These are phyloP conservation scores for Aspidapion aeneum DNA, from an alignment of 2,888 invertebrate species.

Conservation along the genomic window DNA sequence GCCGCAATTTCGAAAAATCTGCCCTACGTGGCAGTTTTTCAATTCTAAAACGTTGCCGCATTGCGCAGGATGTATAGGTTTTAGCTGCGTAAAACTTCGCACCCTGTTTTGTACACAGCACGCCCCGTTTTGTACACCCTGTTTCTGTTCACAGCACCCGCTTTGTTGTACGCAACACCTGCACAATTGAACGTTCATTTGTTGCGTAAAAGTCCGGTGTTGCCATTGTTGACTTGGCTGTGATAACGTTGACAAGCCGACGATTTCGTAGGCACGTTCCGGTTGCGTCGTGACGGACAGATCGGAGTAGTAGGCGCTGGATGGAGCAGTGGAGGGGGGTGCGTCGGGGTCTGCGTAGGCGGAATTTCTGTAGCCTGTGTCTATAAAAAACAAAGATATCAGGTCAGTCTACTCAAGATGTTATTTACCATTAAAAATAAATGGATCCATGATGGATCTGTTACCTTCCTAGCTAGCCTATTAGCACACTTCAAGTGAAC, in stretches of 20 bases:
- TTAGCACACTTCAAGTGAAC: too few relatives aligned
- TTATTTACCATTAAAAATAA: too few relatives aligned
- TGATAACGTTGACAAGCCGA: slow-evolving; percentile 53
- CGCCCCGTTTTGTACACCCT: not conserved
- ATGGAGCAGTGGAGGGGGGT: slow-evolving; percentile 62
- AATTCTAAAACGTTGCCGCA: not conserved
- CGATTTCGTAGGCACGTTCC: slow-evolving; percentile 59
- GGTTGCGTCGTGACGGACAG: slow-evolving; percentile 55
- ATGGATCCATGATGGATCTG: too few relatives aligned
- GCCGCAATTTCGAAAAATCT: not conserved
- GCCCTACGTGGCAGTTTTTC: not conserved
- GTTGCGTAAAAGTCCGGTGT: slow-evolving; percentile 19
- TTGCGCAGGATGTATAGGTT: not conserved
- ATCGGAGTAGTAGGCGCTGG: slow-evolving; percentile 72
- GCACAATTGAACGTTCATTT: too few relatives aligned
- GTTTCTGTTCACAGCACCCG: not conserved
- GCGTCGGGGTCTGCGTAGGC: slow-evolving; percentile 60
- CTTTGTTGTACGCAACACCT: not conserved
- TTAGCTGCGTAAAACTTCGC: slow-evolving; percentile 23
- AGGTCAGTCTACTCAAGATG: too few relatives aligned
- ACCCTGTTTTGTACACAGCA: not conserved
- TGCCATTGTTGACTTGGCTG: slow-evolving; percentile 40
- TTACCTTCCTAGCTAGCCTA: too few relatives aligned
- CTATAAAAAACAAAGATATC: not conserved
- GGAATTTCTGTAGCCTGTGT: slow-evolving; percentile 67